Evolutionary conservation across 2,797 vertebrate species (phyloP).

Genomic region (Xiphorhynchus erythropygius): DNA sequence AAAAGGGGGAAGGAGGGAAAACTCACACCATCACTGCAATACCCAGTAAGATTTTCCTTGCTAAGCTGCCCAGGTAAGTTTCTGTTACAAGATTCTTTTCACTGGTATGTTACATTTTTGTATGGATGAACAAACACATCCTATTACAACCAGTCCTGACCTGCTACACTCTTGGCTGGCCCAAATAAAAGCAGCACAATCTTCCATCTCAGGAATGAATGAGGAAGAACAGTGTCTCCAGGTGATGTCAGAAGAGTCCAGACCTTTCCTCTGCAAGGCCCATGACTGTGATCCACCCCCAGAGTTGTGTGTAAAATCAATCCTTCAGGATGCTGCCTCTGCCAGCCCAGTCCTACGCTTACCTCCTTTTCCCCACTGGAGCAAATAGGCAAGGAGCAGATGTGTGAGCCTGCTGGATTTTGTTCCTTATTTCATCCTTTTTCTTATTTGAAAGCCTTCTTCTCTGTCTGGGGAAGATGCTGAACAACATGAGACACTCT

Average conservation of each 20-base stretch:
- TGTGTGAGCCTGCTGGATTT: not conserved
- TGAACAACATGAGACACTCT: not conserved
- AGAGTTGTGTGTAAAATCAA: not conserved
- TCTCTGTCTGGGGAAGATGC: not conserved
- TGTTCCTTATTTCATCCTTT: not conserved
- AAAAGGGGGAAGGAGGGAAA: not conserved
- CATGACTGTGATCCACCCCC: not conserved
- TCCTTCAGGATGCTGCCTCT: not conserved
- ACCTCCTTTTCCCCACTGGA: not conserved
- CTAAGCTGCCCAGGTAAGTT: not conserved
- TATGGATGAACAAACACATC: not conserved
- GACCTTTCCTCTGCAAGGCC: not conserved
- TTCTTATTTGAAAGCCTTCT: not conserved
- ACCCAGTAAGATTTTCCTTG: not conserved
- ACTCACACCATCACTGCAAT: not conserved
- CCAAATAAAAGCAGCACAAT: not conserved
- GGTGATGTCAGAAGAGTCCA: not conserved
- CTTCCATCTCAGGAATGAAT: not conserved
- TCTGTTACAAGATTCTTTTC: not conserved
- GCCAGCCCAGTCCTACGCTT: accelerated
- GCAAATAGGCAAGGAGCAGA: not conserved
- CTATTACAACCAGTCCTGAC: not conserved
- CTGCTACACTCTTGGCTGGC: not conserved
- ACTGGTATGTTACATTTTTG: not conserved
- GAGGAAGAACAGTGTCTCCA: not conserved